Percentiles rank a stretch among this genome's conserved stretches.
Evolutionary conservation across 2,888 invertebrate genomes (phyloP).

Genomic region (Drosophila fungiperda): DNA sequence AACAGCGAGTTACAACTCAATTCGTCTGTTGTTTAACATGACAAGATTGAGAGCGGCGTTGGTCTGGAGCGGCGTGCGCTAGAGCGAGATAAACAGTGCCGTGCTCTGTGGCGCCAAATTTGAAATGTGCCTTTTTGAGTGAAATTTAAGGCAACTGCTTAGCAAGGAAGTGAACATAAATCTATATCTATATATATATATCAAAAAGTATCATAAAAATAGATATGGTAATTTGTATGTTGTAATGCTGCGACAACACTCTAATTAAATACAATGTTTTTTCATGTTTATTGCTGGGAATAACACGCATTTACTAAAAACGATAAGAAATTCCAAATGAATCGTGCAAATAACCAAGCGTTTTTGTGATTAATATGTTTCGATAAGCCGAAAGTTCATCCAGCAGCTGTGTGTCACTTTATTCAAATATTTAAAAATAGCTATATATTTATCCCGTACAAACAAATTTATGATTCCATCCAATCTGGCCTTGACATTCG

Average conservation of each 20-base stretch:
- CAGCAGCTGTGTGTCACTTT: slow-evolving; percentile 10
- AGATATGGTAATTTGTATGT: neutral
- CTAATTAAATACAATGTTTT: neutral
- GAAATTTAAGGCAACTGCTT: neutral
- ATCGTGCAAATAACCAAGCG: slow-evolving; percentile 1
- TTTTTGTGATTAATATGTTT: neutral
- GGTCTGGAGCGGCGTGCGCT: slow-evolving; percentile 31
- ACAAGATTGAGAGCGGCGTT: slow-evolving; percentile 17
- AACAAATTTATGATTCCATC: slow-evolving; percentile 45
- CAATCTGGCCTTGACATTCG: slow-evolving; percentile 64
- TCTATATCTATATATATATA: neutral
- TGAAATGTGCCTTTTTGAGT: neutral
- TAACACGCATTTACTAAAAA: neutral
- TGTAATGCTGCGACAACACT: slow-evolving; percentile 4
- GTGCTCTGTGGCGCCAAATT: slow-evolving; percentile 29
- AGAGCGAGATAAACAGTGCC: slow-evolving; percentile 33
- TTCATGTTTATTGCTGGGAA: neutral
- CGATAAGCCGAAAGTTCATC: neutral
- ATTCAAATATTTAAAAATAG: slow-evolving; percentile 6
- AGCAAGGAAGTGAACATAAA: neutral
- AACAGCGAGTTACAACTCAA: slow-evolving; percentile 34
- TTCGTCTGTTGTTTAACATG: slow-evolving; percentile 24
- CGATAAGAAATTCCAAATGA: slow-evolving; percentile 14
- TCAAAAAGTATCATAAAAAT: neutral
- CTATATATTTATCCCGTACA: slow-evolving; percentile 3